These are phyloP conservation scores for Colaptes auratus DNA, from an alignment of 2,113 vertebrate genomes.

Conservation along the genomic window DNA sequence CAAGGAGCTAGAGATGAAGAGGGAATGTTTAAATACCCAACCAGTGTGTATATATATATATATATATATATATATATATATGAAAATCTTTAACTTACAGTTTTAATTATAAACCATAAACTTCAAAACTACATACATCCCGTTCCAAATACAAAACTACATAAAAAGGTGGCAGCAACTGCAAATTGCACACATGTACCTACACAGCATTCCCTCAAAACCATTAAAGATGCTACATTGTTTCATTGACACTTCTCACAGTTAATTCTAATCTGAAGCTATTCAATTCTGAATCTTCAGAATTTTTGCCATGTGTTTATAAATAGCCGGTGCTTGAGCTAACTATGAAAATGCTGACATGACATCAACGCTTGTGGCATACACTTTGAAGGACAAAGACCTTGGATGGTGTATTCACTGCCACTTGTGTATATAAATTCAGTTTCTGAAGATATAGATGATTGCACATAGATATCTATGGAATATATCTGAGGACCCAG, in stretches of 20 bases:
- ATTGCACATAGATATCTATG: no score
- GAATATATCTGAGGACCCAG: neutral
- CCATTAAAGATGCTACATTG: neutral
- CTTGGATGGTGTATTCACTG: neutral
- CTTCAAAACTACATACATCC: neutral
- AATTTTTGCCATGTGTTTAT: neutral
- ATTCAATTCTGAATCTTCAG: neutral
- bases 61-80: neutral
- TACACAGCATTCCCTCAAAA: neutral
- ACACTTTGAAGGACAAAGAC: slow-evolving; percentile 1
- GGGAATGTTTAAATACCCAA: neutral
- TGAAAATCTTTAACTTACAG: neutral
- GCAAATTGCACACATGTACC: neutral
- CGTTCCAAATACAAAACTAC: neutral
- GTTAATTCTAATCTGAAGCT: neutral
- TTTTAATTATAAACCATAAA: neutral
- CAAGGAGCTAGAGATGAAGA: neutral
- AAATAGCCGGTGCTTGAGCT: neutral
- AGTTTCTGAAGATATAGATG: neutral
- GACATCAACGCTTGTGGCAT: neutral
- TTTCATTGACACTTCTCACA: neutral
- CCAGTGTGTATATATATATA: no score
- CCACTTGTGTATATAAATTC: neutral
- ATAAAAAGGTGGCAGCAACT: neutral
- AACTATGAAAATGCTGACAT: slow-evolving; percentile 15